phyloP scores from a whole-genome alignment of 2,888 invertebrate genomes.

The Meloe dianella region DNA sequence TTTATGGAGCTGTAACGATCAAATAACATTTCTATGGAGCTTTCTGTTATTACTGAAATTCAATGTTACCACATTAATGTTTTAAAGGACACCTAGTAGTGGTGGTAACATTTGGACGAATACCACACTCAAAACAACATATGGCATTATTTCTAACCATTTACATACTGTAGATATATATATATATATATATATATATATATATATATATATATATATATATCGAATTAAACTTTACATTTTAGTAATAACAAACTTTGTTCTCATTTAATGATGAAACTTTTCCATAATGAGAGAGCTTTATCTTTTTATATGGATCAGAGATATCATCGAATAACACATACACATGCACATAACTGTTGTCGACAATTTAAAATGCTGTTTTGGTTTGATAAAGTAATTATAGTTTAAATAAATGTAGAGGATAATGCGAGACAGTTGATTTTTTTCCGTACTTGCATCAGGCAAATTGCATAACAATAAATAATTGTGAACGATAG shows the following conservation, averaged over 20 bases:
- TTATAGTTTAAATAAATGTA: neutral
- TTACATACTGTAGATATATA: neutral
- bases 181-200: no score
- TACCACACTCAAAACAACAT: neutral
- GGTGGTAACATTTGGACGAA: neutral
- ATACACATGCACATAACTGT: neutral
- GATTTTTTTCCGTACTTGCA: no score
- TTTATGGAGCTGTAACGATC: conserved; percentile 9
- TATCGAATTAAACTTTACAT: neutral
- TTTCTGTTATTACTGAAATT: conserved; percentile 23
- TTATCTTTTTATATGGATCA: neutral
- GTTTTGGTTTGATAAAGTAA: neutral
- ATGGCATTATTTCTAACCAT: neutral
- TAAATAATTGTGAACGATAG: neutral
- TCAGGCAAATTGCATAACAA: no score
- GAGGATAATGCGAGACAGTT: neutral
- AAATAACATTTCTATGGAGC: conserved; percentile 16
- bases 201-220: no score
- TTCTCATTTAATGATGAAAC: neutral
- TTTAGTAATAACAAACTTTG: neutral
- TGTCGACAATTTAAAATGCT: neutral
- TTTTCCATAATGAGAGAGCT: neutral
- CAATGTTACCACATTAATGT: conserved; percentile 5
- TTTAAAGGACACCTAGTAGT: neutral
- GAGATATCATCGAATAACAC: neutral